These are phyloP conservation scores for Armadillidium nasatum DNA, from an alignment of 1,140 invertebrate genomes.

Conservation along the genomic window DNA sequence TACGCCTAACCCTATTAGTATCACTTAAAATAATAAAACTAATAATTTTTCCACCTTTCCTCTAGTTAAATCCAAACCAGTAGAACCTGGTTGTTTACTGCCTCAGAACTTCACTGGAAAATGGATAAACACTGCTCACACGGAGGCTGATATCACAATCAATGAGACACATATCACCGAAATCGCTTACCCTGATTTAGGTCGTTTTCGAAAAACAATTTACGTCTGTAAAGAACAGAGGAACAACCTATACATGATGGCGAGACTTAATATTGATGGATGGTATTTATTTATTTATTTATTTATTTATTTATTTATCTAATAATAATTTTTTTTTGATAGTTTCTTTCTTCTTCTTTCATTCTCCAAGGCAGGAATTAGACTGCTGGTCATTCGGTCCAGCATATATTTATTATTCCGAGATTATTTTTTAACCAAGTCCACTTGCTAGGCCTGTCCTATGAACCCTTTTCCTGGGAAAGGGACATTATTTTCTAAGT, in stretches of 20 bases:
- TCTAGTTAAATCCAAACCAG: constrained; percentile 71
- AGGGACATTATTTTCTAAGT: too few species aligned
- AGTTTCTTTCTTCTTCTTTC: too few species aligned
- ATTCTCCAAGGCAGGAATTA: too few species aligned
- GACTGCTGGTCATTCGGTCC: too few species aligned
- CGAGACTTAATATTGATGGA: constrained; percentile 88
- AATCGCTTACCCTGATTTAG: constrained; percentile 86
- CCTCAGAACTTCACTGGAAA: constrained; percentile 89
- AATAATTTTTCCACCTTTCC: background rate
- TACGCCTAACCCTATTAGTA: too few species aligned
- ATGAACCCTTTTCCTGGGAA: too few species aligned
- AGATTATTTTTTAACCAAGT: too few species aligned
- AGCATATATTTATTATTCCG: too few species aligned
- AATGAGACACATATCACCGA: constrained; percentile 95
- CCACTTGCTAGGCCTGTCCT: too few species aligned
- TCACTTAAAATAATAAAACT: too few species aligned
- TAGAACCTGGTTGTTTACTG: constrained; percentile 82
- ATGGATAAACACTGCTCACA: constrained; percentile 96
- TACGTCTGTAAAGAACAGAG: constrained; percentile 90
- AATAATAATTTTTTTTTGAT: too few species aligned
- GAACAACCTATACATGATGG: constrained; percentile 87
- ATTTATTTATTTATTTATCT: too few species aligned
- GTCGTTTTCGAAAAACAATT: constrained; percentile 78
- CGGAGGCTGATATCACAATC: constrained; percentile 86
- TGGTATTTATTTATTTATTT: constrained; percentile 58